Percentiles rank a stretch among this genome's conserved stretches.
These are phyloP conservation scores for Sinosuthora webbiana DNA, from an alignment of 2,113 vertebrate species.

Conservation along the genomic window DNA sequence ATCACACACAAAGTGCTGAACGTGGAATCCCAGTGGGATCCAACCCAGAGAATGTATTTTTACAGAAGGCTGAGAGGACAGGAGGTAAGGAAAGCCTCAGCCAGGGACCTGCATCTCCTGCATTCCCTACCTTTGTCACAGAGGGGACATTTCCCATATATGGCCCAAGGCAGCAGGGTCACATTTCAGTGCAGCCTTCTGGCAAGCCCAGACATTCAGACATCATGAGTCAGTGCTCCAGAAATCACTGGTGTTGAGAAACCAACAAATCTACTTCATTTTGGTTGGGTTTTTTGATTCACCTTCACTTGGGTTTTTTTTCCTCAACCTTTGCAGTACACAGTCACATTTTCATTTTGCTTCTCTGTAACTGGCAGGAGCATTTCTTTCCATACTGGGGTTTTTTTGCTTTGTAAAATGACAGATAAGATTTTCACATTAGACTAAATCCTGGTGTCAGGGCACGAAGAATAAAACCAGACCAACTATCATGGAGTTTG, in stretches of 20 bases:
- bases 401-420: background rate
- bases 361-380: background rate
- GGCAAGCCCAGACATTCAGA: slow-evolving; percentile 31
- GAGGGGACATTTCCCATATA: slow-evolving; percentile 13
- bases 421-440: background rate
- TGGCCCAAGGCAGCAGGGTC: background rate
- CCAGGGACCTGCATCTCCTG: background rate
- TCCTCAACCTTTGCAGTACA: background rate
- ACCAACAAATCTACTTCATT: background rate
- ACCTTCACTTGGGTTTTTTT: background rate
- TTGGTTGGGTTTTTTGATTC: background rate
- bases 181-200: background rate
- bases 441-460: background rate
- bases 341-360: background rate
- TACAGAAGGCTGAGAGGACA: background rate
- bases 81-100: background rate
- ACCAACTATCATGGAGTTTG: background rate
- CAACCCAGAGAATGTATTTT: background rate
- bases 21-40: background rate
- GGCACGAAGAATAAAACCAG: background rate
- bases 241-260: background rate
- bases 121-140: background rate
- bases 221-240: slow-evolving; percentile 32
- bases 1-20: background rate
- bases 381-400: background rate